phyloP scores from a whole-genome alignment of 2,888 invertebrate genomes.

The Nycteola revayana region DNA sequence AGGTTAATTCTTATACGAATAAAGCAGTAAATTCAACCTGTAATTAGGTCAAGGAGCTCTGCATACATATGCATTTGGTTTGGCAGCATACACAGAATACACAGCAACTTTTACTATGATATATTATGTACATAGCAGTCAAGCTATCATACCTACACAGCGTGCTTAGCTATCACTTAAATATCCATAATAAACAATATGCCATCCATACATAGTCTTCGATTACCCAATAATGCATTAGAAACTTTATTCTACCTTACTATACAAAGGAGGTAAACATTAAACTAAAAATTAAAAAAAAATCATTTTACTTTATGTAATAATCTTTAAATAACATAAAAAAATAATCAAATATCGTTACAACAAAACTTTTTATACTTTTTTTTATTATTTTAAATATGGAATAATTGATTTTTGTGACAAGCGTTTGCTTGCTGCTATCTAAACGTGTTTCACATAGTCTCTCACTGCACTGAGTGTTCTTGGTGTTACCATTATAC shows the following conservation, averaged over 20 bases:
- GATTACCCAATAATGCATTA: slow-evolving; percentile 56
- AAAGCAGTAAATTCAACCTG: no score
- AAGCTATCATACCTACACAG: slow-evolving; percentile 39
- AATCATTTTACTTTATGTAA: slow-evolving; percentile 73
- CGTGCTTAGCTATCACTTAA: slow-evolving; percentile 43
- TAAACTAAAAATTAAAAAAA: slow-evolving; percentile 61
- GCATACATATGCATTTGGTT: no score
- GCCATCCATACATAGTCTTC: slow-evolving; percentile 37
- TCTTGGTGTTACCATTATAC: slow-evolving; percentile 32
- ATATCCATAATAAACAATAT: slow-evolving; percentile 37
- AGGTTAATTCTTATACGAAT: no score
- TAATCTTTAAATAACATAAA: slow-evolving; percentile 76
- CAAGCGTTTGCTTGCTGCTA: slow-evolving; percentile 47
- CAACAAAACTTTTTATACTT: slow-evolving; percentile 68
- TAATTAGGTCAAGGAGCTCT: no score
- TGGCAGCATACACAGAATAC: no score
- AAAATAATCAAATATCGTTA: slow-evolving; percentile 76
- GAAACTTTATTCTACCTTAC: slow-evolving; percentile 55
- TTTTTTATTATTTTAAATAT: slow-evolving; percentile 59
- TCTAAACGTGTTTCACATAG: slow-evolving; percentile 43
- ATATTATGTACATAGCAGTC: no score
- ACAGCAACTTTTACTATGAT: no score
- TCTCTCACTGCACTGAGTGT: slow-evolving; percentile 33
- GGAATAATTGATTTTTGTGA: slow-evolving; percentile 76
- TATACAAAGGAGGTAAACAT: slow-evolving; percentile 72